Conservation (phyloP, 2,797 vertebrate species). For the Pelochelys cantorii region DNA sequence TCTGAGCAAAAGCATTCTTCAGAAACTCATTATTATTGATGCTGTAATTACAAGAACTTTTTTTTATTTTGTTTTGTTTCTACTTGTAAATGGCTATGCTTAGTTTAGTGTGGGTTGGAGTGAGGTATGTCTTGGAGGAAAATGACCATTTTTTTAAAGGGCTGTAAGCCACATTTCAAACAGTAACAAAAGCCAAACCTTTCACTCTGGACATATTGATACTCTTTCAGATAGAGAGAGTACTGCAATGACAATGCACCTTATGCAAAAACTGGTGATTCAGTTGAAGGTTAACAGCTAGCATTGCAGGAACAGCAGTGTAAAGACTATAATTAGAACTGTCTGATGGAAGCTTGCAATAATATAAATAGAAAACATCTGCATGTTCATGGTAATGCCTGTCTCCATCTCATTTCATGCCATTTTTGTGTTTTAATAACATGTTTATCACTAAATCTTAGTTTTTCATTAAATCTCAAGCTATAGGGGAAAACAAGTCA, state of each 20-base stretch:
- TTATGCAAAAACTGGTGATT: constrained; percentile 58
- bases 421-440: constrained; percentile 40
- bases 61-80: background rate
- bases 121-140: no score
- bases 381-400: constrained; percentile 44
- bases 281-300: constrained; percentile 73
- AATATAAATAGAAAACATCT: constrained; percentile 70
- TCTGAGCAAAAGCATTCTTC: constrained; percentile 43
- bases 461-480: constrained; percentile 25
- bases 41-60: constrained; percentile 45
- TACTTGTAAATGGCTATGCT: constrained; percentile 34
- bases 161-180: background rate
- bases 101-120: background rate
- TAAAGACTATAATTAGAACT: constrained; percentile 57
- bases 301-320: constrained; percentile 36
- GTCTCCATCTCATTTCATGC: constrained; percentile 27
- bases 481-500: constrained; percentile 35
- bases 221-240: constrained; percentile 29
- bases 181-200: background rate
- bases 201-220: background rate
- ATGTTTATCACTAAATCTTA: constrained; percentile 39
- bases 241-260: constrained; percentile 39
- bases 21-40: constrained; percentile 46
- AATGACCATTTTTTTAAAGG: no score
- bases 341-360: constrained; percentile 54